These are phyloP conservation scores for Gopherus flavomarginatus DNA, from an alignment of 2,113 vertebrate genomes.

Conservation along the genomic window DNA sequence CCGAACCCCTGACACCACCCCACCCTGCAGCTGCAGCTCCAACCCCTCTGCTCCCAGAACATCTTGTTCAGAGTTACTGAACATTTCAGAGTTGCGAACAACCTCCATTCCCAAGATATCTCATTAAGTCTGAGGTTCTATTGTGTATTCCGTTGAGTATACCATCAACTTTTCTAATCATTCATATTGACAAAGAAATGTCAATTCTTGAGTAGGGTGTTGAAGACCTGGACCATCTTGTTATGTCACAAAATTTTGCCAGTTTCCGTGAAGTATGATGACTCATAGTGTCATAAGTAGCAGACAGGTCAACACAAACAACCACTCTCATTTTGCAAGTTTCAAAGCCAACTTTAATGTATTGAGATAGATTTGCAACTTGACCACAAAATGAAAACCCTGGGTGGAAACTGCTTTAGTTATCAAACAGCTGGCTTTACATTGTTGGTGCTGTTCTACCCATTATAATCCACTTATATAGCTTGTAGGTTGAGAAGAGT, in stretches of 20 bases:
- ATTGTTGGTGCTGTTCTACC: background rate
- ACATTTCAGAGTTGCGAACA: too few relatives aligned
- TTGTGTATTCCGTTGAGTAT: background rate
- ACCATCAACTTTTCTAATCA: background rate
- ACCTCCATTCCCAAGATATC: too few relatives aligned
- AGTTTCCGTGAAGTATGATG: background rate
- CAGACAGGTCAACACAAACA: background rate
- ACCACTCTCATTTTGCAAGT: background rate
- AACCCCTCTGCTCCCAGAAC: too few relatives aligned
- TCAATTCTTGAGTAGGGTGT: background rate
- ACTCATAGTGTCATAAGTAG: background rate
- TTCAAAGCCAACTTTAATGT: background rate
- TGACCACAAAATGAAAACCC: background rate
- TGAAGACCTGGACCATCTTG: background rate
- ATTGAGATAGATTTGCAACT: background rate
- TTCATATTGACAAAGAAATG: background rate
- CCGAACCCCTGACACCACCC: too few relatives aligned
- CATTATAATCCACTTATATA: background rate
- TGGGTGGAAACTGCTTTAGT: background rate
- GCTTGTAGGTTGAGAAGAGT: background rate
- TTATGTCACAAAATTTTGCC: background rate
- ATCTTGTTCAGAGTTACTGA: too few relatives aligned
- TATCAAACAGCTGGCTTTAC: background rate
- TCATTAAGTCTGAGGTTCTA: too few relatives aligned
- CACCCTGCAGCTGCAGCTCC: too few relatives aligned